These are phyloP conservation scores for Columba livia DNA, from an alignment of 2,113 vertebrate species.

Conservation along the genomic window DNA sequence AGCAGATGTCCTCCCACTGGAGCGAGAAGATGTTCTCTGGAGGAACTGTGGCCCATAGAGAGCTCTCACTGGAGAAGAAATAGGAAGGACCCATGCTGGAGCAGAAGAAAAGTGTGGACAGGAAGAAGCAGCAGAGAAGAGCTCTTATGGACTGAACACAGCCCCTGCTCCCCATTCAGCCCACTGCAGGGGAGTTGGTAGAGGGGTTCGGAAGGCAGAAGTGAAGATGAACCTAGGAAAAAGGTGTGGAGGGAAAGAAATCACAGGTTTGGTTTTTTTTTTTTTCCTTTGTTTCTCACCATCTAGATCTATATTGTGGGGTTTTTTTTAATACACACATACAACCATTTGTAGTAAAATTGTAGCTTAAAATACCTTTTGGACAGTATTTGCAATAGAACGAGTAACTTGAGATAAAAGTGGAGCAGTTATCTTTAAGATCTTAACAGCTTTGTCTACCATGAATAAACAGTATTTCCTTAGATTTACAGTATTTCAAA, in stretches of 20 bases:
- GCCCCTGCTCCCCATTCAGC: neutral
- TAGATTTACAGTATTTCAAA: neutral
- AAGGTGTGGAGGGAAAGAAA: neutral
- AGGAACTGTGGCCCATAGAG: neutral
- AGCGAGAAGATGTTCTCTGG: neutral
- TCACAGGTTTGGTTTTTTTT: neutral
- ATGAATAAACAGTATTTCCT: neutral
- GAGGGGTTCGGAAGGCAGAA: neutral
- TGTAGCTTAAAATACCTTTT: neutral
- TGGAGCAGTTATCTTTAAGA: neutral
- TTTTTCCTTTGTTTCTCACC: neutral
- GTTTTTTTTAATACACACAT: neutral
- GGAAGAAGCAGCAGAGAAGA: neutral
- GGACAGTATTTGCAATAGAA: neutral
- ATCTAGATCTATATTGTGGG: neutral
- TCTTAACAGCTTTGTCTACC: neutral
- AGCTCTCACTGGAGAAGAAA: neutral
- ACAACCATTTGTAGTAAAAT: neutral
- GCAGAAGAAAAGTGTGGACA: neutral
- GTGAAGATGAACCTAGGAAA: neutral
- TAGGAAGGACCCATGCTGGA: neutral
- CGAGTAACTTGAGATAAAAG: neutral
- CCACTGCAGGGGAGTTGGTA: accelerated
- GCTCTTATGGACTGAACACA: neutral
- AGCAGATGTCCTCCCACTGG: neutral